These are phyloP conservation scores for Carcharodon carcharias DNA, from an alignment of 2,797 vertebrate species.

Conservation along the genomic window DNA sequence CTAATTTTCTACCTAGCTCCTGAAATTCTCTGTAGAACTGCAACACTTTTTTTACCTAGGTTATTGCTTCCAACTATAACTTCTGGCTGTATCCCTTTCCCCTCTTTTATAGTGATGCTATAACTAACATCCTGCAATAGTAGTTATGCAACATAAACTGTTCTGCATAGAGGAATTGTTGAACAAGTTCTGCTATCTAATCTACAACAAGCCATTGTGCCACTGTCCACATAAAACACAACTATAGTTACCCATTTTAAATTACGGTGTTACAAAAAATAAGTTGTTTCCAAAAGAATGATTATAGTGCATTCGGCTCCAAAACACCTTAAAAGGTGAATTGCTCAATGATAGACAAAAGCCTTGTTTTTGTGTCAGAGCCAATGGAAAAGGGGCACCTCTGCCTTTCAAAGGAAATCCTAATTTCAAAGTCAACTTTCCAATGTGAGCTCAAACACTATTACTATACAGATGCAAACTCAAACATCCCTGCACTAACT, in stretches of 20 bases:
- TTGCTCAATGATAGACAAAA: too few relatives aligned
- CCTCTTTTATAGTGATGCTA: not conserved
- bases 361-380: not conserved
- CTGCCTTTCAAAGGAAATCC: not conserved
- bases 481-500: not conserved
- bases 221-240: not conserved
- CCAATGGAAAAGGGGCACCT: not conserved
- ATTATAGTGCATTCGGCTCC: not conserved
- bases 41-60: not conserved
- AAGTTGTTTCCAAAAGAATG: not conserved
- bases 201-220: not conserved
- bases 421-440: not conserved
- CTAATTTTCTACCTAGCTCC: too few relatives aligned
- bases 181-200: not conserved
- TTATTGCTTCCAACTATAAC: not conserved
- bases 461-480: not conserved
- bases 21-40: not conserved
- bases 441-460: not conserved
- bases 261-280: not conserved
- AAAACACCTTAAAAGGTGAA: not conserved
- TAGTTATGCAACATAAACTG: not conserved
- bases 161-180: not conserved
- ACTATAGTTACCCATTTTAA: not conserved
- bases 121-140: not conserved
- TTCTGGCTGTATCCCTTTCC: not conserved